phyloP scores from a whole-genome alignment of 2,888 invertebrate species.

The Phalera bucephala region DNA sequence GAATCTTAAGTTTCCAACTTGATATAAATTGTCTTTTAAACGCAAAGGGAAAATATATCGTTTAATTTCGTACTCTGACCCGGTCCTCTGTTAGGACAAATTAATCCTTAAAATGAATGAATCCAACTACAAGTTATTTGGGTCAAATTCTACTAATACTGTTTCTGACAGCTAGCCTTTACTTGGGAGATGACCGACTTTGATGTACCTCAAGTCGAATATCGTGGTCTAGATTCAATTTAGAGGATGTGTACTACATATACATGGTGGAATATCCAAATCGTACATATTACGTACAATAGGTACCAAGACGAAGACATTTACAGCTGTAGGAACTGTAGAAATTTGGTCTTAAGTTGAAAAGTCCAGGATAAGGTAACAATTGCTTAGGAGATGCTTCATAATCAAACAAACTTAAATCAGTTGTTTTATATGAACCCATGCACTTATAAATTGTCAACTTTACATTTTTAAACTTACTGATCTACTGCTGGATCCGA shows the following conservation, averaged over 20 bases:
- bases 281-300: too few relatives aligned
- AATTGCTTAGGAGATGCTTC: too few relatives aligned
- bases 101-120: constrained; percentile 2
- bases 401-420: too few relatives aligned
- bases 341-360: too few relatives aligned
- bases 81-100: neutral
- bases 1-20: neutral
- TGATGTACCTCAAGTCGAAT: neutral
- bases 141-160: neutral
- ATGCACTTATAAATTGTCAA: too few relatives aligned
- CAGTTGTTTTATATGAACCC: too few relatives aligned
- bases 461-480: too few relatives aligned
- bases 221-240: neutral
- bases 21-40: neutral
- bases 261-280: too few relatives aligned
- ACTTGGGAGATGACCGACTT: neutral
- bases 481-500: too few relatives aligned
- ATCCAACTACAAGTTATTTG: constrained; percentile 1
- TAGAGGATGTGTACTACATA: neutral
- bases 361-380: too few relatives aligned
- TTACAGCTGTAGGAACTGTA: too few relatives aligned
- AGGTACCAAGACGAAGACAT: too few relatives aligned
- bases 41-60: neutral
- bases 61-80: neutral
- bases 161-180: neutral